A percentile compares a stretch with the other conserved stretches of the same genome.
Conservation (phyloP, 2,888 invertebrate species). For the Atherix ibis region DNA sequence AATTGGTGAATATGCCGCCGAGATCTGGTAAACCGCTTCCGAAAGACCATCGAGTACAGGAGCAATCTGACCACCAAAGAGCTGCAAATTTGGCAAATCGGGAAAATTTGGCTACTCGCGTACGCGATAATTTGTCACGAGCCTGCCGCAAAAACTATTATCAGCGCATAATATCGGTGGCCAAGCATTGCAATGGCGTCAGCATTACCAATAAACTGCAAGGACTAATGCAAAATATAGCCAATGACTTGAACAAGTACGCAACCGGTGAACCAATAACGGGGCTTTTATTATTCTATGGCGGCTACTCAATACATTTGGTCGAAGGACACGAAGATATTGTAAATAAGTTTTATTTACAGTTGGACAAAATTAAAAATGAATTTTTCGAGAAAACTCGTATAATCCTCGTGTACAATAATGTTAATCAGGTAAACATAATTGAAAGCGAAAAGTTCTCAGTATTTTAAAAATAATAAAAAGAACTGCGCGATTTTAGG, state of each 20-base stretch:
- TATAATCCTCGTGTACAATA: background rate
- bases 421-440: background rate
- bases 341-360: background rate
- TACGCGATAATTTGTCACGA: background rate
- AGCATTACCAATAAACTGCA: background rate
- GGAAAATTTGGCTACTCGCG: background rate
- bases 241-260: background rate
- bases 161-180: background rate
- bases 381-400: background rate
- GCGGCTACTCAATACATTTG: background rate
- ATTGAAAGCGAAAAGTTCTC: background rate
- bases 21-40: too few species aligned
- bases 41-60: too few species aligned
- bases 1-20: too few species aligned
- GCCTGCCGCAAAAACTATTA: background rate
- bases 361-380: background rate
- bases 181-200: too few species aligned
- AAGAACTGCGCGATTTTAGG: too few species aligned
- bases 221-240: background rate
- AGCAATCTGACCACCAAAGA: too few species aligned
- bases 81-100: too few species aligned
- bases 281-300: background rate
- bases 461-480: background rate
- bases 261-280: background rate
- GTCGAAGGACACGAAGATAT: background rate